Base-by-base conservation (phyloP, 1,140 invertebrate genomes). In the Penaeus indicus region DNA sequence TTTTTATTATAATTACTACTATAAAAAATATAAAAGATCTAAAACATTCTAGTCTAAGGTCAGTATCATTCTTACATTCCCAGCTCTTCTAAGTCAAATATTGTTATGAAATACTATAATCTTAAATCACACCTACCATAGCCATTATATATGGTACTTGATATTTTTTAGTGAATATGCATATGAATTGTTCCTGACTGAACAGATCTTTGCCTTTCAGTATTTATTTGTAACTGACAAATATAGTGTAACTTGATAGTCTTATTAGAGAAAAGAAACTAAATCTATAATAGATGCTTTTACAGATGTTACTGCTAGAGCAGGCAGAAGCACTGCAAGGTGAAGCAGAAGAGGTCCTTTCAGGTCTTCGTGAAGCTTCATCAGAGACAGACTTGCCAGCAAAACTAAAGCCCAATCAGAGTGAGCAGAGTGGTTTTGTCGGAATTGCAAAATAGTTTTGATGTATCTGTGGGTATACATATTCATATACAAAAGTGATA, bases 241-340 rank as follows among this genome's bases (percentile, higher is more conserved):
- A 54, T 54, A 13, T 54, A 54, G 4, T 47, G 54, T 54, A 54
- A 54, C 54, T 18, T 75, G 16, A 13, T 54, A 54, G 8, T 13
- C 10, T 16, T 54, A 54, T 54, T 16, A 13, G 54, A 13, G 54
- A 54, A 54, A 54, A 54, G 54, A 13, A 42, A 38, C 69, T 27
- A 16, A 27, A 75, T 75, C 38, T 27, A 75, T 16, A 38, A 18
- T 27, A 38, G 38, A 38, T 25, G 0, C 13, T 18, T 22, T 21
- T 38, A 13, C 85, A 97, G 96, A 94, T 97, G 92, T 93, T 96
- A 91, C 92, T 97, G 62, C 93, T 96, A 91, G 95, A 96, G 92
- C 96, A 96, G 93, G 95, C 96, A 27, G 96, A 97, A 92, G 95
- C 95, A 92, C 92, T 97, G 78, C 93, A 95, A 90, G 96, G 97